A percentile compares a stretch with the other conserved stretches of the same genome.
Evolutionary conservation across 2,113 vertebrate species (phyloP).

Genomic region (Mastomys natalensis): DNA sequence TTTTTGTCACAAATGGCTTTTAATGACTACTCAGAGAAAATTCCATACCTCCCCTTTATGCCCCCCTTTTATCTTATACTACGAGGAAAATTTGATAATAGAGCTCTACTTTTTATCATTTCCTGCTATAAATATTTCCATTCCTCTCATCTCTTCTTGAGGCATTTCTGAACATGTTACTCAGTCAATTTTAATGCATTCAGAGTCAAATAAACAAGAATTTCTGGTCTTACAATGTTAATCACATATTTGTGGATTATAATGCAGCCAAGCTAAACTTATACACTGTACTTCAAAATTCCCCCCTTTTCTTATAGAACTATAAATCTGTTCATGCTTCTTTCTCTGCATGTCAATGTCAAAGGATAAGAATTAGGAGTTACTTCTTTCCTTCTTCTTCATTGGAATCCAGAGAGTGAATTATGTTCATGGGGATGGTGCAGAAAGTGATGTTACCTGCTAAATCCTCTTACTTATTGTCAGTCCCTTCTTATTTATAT

Average conservation of each 20-base stretch:
- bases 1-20: not conserved
- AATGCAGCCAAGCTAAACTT: not conserved
- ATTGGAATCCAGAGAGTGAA: not conserved
- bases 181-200: not conserved
- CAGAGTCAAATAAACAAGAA: not conserved
- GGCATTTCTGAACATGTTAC: not conserved
- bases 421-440: not conserved
- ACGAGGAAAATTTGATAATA: not conserved
- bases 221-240: not conserved
- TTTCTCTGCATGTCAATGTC: not conserved
- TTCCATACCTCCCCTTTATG: not conserved
- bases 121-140: not conserved
- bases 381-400: not conserved
- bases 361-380: not conserved
- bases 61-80: not conserved
- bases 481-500: too few relatives aligned
- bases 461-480: not conserved
- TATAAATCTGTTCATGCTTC: not conserved
- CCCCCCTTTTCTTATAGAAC: not conserved
- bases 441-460: not conserved
- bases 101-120: not conserved
- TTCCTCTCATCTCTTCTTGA: not conserved
- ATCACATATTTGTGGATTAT: not conserved
- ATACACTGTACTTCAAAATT: not conserved
- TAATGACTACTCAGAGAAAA: not conserved